Conservation (phyloP, 2,888 invertebrate species). For the Mesorhabditis spiculigera region DNA sequence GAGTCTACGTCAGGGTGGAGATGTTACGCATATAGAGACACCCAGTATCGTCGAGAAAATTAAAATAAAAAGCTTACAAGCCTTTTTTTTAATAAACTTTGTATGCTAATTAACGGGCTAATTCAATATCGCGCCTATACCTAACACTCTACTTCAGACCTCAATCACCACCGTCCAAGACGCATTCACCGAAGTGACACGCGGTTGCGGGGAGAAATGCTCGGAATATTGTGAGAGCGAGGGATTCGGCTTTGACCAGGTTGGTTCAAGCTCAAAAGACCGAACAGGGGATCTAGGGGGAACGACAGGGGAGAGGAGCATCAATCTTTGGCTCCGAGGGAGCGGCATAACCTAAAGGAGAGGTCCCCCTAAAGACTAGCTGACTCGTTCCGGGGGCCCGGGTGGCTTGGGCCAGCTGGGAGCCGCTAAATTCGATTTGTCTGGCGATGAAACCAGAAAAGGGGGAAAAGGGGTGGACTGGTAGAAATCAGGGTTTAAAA, state of each 20-base stretch:
- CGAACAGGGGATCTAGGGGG: too few species aligned
- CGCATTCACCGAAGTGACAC: constrained; percentile 47
- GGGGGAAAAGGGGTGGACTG: too few species aligned
- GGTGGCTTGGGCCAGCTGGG: too few species aligned
- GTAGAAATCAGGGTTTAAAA: too few species aligned
- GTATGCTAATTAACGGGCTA: background rate
- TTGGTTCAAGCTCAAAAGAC: constrained; percentile 7
- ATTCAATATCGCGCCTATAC: background rate
- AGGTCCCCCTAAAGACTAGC: too few species aligned
- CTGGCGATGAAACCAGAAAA: too few species aligned
- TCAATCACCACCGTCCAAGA: constrained; percentile 48
- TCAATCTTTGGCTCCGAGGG: background rate
- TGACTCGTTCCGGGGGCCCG: too few species aligned
- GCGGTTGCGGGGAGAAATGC: constrained; percentile 49
- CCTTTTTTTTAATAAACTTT: background rate
- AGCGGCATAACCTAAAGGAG: too few species aligned
- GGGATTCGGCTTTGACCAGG: constrained; percentile 53
- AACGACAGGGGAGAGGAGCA: background rate
- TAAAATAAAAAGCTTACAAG: background rate
- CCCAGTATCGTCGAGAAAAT: too few species aligned
- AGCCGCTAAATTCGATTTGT: too few species aligned
- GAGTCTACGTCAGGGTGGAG: too few species aligned
- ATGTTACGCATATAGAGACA: too few species aligned
- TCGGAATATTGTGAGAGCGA: constrained; percentile 47
- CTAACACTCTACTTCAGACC: constrained; percentile 30